Conservation (phyloP, 2,888 invertebrate genomes). For the Archaeoteleia sp. region DNA sequence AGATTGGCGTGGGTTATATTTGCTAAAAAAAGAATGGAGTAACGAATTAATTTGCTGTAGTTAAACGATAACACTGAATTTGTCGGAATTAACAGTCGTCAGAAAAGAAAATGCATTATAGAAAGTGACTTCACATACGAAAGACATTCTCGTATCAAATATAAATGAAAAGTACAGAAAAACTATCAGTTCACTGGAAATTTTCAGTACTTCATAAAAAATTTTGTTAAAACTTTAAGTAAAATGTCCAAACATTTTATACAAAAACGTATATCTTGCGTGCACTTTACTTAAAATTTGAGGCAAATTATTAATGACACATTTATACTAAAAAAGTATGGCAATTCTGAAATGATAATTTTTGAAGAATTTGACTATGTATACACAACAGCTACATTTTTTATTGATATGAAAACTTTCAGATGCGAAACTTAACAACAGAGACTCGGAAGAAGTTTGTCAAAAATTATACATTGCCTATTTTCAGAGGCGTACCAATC, state of each 20-base stretch:
- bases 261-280: background rate
- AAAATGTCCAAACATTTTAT: background rate
- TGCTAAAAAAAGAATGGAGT: slow-evolving; percentile 53
- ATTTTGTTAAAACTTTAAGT: slow-evolving; percentile 13
- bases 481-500: slow-evolving; percentile 65
- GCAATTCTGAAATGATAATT: slow-evolving; percentile 10
- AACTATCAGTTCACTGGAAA: slow-evolving; percentile 2
- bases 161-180: background rate
- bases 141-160: slow-evolving; percentile 51
- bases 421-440: slow-evolving; percentile 59
- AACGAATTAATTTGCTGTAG: slow-evolving; percentile 52
- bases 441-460: slow-evolving; percentile 55
- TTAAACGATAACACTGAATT: slow-evolving; percentile 59
- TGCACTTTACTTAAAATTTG: slow-evolving; percentile 4
- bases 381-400: slow-evolving; percentile 6
- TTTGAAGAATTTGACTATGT: background rate
- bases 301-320: slow-evolving; percentile 15
- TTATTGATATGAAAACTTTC: slow-evolving; percentile 54
- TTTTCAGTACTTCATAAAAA: slow-evolving; percentile 11
- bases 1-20: slow-evolving; percentile 44
- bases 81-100: slow-evolving; percentile 60
- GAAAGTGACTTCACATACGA: slow-evolving; percentile 64
- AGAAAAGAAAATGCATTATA: slow-evolving; percentile 60
- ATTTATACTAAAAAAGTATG: background rate
- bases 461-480: slow-evolving; percentile 59